Base-by-base conservation (phyloP, 1,140 invertebrate species). In the Cydia amplana region DNA sequence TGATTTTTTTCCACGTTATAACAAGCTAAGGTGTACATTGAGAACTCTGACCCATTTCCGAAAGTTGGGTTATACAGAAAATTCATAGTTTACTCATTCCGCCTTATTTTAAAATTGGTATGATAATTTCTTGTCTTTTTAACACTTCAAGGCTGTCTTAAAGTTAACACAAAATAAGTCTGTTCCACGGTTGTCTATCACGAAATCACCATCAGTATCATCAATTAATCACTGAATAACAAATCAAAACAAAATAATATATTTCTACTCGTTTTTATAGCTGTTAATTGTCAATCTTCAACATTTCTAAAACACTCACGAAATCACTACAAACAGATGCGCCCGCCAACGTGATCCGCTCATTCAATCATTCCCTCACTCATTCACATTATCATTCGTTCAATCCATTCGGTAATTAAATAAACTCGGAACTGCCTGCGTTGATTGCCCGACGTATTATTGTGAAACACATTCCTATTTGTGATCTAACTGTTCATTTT, bases 351-450 rank as follows among this genome's bases (percentile, higher is more conserved):
- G n/a, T 32, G 28, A 70, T 40, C 14, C 64, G 64, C 64, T 28
- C 14, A 32, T 51, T 51, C 65, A 36, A 43, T 70, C 65, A 36
- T 43, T 67, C 64, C 7, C 25, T 67, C 64, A 67, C 16, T 67
- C 64, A 18, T 67, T 70, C 65, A 40, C 65, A 40, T 70, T 36
- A 70, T 70, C 65, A 43, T 70, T 70, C 65, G 65, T 43, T 70
- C 65, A 70, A 70, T 70, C 36, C 65, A 70, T 70, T 70, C 65
- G 28, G 36, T 70, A 70, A 70, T 70, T 70, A 70, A 70, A 70
- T 70, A 70, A 70, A 70, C 36, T 70, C 65, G 65, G 65, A 70
- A 70, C 32, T 70, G 28, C 32, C 32, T 70, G 28, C 32, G 28
- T 36, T 36, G 65, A 70, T 70, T 36, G 65, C n/a, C 10, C 9